Evolutionary conservation across 2,888 invertebrate genomes (phyloP), one percentile per base, ranked within the genome.

Genomic region (Drosophila helvetica): DNA sequence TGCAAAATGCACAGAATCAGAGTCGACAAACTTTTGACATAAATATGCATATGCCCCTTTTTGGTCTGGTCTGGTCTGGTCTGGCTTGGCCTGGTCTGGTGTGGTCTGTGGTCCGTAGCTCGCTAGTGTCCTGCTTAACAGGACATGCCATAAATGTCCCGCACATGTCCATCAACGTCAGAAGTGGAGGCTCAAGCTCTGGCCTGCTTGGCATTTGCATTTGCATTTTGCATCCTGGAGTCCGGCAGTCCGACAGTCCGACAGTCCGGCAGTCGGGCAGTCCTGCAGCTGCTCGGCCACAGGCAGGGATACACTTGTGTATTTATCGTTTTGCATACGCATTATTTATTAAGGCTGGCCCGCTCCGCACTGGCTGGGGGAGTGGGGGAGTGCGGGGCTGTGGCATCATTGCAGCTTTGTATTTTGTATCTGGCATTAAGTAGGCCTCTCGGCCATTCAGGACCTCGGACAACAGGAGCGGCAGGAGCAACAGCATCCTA

Each of bases 241-340:
- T 55, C 42, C 53, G 18, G n/a, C n/a, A n/a, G n/a, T n/a, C n/a
- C n/a, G 64, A n/a, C 59, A 51, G 57, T 22, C 22, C 22, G 1
- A 5, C 22, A 22, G 25, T 25, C 25, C 47, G n/a, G 64, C 59
- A 51, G 57, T 22, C 22, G 5, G 1, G 22, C 22, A 22, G 25
- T 25, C 25, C 47, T 57, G 53, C 46, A 56, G 54, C 70, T 71
- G 51, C 27, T 55, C 55, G 74, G 54, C 73, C 71, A 73, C 22
- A 27, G 38, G 33, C 48, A 18, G 56, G 77, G 74, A 70, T 70
- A 65, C 71, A 65, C 63, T 71, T 84, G 81, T 80, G 87, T 70
- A 80, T 80, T 82, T 78, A 86, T 88, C 78, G 72, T 82, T 88
- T 79, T 80, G 88, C 86, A 78, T 86, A 74, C 80, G 83, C 76